Evolutionary conservation across 2,888 invertebrate genomes (phyloP).

Genomic region (Scaptomyza parva): DNA sequence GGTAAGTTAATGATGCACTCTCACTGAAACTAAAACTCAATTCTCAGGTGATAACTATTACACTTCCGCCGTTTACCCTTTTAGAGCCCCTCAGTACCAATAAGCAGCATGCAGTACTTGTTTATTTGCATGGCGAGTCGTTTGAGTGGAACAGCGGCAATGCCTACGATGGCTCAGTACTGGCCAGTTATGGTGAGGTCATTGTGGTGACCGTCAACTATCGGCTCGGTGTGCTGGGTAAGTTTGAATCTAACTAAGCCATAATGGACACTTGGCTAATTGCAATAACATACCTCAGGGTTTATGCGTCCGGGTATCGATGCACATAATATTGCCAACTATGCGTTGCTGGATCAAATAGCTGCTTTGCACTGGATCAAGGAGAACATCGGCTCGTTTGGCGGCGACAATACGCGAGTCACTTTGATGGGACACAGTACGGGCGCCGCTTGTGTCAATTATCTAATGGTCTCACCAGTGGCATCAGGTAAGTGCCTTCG

Average conservation of each 20-base stretch:
- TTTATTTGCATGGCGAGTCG: conserved; percentile 97
- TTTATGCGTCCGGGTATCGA: conserved; percentile 92
- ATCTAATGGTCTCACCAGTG: conserved; percentile 96
- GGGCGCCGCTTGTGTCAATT: conserved; percentile 97
- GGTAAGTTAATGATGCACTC: conserved; percentile 86
- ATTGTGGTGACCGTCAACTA: conserved; percentile 95
- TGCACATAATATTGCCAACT: conserved; percentile 92
- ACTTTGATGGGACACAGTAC: conserved; percentile 98
- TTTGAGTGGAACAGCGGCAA: conserved; percentile 99
- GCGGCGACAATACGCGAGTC: conserved; percentile 94
- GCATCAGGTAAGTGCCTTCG: conserved; percentile 86
- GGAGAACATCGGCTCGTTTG: conserved; percentile 95
- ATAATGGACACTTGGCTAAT: conserved; percentile 12
- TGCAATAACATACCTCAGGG: conserved; percentile 85
- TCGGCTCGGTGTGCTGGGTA: conserved; percentile 92
- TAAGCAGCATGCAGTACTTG: conserved; percentile 91
- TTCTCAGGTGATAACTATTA: neutral
- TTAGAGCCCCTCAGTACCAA: conserved; percentile 83
- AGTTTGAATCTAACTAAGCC: conserved; percentile 17
- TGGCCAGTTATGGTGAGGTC: conserved; percentile 95
- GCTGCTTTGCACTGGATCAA: conserved; percentile 98
- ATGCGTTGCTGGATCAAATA: conserved; percentile 96
- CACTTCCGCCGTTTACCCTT: neutral
- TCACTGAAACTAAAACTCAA: neutral
- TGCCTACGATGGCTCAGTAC: conserved; percentile 96